phyloP scores from a whole-genome alignment of 2,888 invertebrate genomes.

The Pherbina coryleti region DNA sequence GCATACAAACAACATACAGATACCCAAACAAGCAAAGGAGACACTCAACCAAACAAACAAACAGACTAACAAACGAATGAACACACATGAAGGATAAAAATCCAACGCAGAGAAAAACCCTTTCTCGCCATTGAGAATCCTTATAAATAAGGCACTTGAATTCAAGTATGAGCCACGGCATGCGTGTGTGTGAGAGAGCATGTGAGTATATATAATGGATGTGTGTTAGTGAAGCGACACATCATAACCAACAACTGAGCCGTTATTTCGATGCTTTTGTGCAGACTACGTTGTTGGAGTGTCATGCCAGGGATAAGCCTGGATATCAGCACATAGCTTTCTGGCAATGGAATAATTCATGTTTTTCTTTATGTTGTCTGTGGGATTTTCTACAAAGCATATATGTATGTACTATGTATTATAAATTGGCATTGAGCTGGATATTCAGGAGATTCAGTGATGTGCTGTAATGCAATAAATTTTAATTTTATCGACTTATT shows the following conservation, averaged over 20 bases:
- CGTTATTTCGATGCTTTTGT: constrained; percentile 36
- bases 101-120: background rate
- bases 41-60: constrained; percentile 49
- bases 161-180: background rate
- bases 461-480: no score
- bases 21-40: constrained; percentile 15
- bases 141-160: constrained; percentile 63
- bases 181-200: constrained; percentile 8
- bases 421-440: no score
- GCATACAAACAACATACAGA: constrained; percentile 49
- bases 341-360: background rate
- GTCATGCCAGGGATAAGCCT: background rate
- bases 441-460: no score
- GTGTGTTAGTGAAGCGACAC: constrained; percentile 45
- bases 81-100: background rate
- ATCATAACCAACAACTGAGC: constrained; percentile 56
- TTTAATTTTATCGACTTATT: no score
- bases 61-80: constrained; percentile 47
- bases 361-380: background rate
- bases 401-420: no score
- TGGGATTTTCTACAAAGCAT: background rate
- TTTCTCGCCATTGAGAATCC: constrained; percentile 58
- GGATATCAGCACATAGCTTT: background rate
- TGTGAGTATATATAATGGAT: background rate
- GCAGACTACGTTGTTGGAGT: background rate